Evolutionary conservation across 2,888 invertebrate genomes (phyloP), one percentile per base, ranked within the genome.

Genomic region (Sialis fuliginosa): DNA sequence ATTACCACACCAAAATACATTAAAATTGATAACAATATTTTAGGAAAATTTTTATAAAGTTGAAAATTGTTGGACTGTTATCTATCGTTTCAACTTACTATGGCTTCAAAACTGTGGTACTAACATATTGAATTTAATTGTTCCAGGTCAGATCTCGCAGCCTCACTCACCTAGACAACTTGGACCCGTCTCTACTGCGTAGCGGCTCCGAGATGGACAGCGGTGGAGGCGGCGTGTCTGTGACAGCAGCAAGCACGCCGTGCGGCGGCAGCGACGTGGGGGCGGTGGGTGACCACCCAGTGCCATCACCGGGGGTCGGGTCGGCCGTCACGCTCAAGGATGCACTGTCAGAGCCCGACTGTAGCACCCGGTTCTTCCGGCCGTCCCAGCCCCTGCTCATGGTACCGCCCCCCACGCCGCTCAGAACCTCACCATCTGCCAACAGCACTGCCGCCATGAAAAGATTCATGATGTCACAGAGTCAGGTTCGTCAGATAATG

Each of bases 71-170:
- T n/a, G n/a, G n/a, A n/a, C n/a, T n/a, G n/a, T n/a, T n/a, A n/a
- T n/a, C n/a, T n/a, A n/a, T n/a, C n/a, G n/a, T n/a, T n/a, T n/a
- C n/a, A n/a, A n/a, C n/a, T n/a, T n/a, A n/a, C n/a, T n/a, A n/a
- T n/a, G 9, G 10, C 35, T 35, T 35, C 10, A n/a, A 10, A 35
- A 35, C 4, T 4, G 35, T 9, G 35, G 9, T 35, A 10, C 9
- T 35, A 3, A 35, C 3, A 35, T 35, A 35, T 35, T 9, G 2
- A 35, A n/a, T 9, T 6, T 41, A 6, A 32, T 34, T 51, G 45
- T 69, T 68, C 9, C 68, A 81, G 81, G 73, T 80, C 57, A 79
- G 81, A 60, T 81, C 80, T 52, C 73, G 80, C 61, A 81, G 80
- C 62, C 68, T 81, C 59, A 81, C 79, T 53, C 80, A 81, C 62